These are phyloP conservation scores for Zapornia atra DNA, from an alignment of 2,113 vertebrate species.

Conservation along the genomic window DNA sequence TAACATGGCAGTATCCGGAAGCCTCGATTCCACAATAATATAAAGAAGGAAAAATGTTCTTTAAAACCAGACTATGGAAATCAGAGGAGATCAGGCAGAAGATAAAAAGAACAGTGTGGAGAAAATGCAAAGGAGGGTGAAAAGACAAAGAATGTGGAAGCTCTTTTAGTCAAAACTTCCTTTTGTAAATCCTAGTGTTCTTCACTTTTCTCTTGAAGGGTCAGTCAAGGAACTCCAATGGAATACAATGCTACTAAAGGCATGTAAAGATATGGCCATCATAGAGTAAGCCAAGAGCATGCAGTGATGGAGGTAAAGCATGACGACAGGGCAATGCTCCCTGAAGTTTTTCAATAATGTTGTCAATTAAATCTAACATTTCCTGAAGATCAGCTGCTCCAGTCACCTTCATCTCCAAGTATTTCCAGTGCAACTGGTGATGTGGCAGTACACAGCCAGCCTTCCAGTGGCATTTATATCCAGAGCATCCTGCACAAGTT, in stretches of 20 bases:
- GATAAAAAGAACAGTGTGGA: background rate
- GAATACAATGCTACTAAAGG: background rate
- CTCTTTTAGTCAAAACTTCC: background rate
- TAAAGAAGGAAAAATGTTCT: background rate
- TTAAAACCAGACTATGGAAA: background rate
- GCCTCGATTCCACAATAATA: background rate
- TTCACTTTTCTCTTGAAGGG: background rate
- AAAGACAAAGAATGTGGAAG: background rate
- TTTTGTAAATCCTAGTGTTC: background rate
- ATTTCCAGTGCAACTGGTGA: background rate
- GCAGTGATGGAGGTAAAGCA: background rate
- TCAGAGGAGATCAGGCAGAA: background rate
- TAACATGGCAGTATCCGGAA: background rate
- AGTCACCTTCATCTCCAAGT: background rate
- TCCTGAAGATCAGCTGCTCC: background rate
- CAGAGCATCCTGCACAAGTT: background rate
- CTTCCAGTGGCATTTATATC: background rate
- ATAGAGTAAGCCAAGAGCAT: background rate
- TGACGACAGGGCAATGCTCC: background rate
- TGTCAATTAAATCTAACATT: background rate
- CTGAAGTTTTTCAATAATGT: background rate
- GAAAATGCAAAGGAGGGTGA: background rate
- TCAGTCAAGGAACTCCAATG: slow-evolving; percentile 4
- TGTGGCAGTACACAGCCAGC: background rate
- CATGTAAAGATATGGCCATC: background rate